Evolutionary conservation across 1,140 invertebrate species (phyloP), one percentile per base, ranked within the genome.

Genomic region (Meloidogyne exigua): DNA sequence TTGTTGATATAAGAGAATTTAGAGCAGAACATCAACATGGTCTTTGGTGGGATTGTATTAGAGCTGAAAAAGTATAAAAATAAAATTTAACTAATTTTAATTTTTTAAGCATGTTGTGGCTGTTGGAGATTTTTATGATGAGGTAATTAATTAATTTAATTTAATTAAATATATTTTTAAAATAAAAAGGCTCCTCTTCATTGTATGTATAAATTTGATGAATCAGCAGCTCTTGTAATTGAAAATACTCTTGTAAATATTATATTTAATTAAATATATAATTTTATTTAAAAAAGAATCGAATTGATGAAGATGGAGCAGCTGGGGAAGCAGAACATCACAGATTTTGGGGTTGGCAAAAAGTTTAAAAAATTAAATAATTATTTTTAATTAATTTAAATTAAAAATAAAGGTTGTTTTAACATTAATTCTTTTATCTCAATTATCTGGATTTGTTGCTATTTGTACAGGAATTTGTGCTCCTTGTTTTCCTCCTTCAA

Each of bases 81-180:
- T 18, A 28, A 4, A 39, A 39, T 39, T 9, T n/a, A 57, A 57
- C 7, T 57, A n/a, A 2, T 57, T n/a, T 57, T n/a, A 44, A 66
- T 75, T 65, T 25, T 64, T 73, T 64, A 9, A 73, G 68, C 83
- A 85, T 63, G 85, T 85, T n/a, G 83, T 88, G 23, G 87, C 85
- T 32, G 85, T 86, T 25, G 85, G 85, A 12, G 85, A 86, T 71
- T 86, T 86, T 72, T 86, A 86, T 74, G 85, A 88, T 72, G 85
- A 86, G 21, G 49, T 57, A 57, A 0, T 57, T 57, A n/a, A 18
- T n/a, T n/a, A 7, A n/a, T n/a, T n/a, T 57, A 57, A n/a, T n/a
- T 57, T n/a, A 3, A 15, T 57, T n/a, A n/a, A n/a, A n/a, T 7
- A n/a, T 57, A 1, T n/a, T 57, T 57, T 57, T 57, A 57, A n/a